Base-by-base conservation (phyloP, 1,140 invertebrate species). In the Potamilus streckersoni region DNA sequence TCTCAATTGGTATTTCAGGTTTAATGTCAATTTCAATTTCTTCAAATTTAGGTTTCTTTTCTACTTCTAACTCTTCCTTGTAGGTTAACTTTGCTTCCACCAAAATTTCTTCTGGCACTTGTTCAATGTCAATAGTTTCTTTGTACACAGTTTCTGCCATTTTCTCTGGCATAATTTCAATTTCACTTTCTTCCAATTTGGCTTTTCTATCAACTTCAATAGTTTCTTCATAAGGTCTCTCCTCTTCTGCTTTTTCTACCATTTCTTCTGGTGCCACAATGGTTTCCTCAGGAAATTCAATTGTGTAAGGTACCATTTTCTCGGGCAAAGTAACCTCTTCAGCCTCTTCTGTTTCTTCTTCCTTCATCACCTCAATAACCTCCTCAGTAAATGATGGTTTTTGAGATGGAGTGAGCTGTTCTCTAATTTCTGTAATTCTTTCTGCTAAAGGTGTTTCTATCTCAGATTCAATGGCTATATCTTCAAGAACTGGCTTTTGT, bases 331-430 rank as follows among this genome's bases (percentile, higher is more conserved):
- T 38, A 23, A 71, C 56, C 23, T 58, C 63, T 59, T 78, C 69
- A 59, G 64, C 55, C 19, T 71, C 55, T 38, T 73, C 69, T 63
- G 67, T 56, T 58, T 69, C 20, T 74, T 65, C 68, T 59, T 62
- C 69, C 57, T 69, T 67, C 5, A n/a, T 59, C 38, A 31, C 58
- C 62, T 71, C 62, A 63, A 65, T 56, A n/a, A 62, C 70, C 60
- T 74, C 72, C 68, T 65, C 75, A 62, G 60, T 20, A 31, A 63
- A 19, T 66, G 69, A 70, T 38, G 23, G 69, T 70, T 70, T n/a
- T 13, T 20, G 12, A n/a, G 55, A 27, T 60, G 55, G 27, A 70
- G 69, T 59, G 16, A 59, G 5, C 20, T 59, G 56, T 3, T 70
- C n/a, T 20, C 27, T 27, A 59, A 70, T 27, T 58, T 16, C 59